phyloP scores from a whole-genome alignment of 2,888 invertebrate species.

The Synanthedon myopaeformis region DNA sequence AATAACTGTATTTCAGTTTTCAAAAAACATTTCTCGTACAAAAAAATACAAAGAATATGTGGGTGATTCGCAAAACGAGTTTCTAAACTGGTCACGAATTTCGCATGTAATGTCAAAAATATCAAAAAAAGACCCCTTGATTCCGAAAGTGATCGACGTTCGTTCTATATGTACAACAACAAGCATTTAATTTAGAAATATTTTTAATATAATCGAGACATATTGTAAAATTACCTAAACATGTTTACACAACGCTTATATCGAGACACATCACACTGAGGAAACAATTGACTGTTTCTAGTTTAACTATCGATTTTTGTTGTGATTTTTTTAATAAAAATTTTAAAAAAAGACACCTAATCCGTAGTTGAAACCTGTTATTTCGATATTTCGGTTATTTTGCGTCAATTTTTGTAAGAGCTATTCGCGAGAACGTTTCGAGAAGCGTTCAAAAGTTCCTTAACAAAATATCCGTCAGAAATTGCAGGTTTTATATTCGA shows the following conservation, averaged over 20 bases:
- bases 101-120: too few species aligned
- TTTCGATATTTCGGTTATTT: too few species aligned
- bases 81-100: too few species aligned
- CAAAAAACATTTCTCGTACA: too few species aligned
- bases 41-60: too few species aligned
- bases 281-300: conserved; percentile 24
- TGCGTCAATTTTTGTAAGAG: too few species aligned
- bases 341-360: conserved; percentile 7
- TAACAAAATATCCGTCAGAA: too few species aligned
- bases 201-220: conserved; percentile 51
- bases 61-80: too few species aligned
- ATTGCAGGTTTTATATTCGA: not conserved
- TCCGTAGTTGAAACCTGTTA: too few species aligned
- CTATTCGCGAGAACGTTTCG: too few species aligned
- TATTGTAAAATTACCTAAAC: conserved; percentile 26
- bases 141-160: not conserved
- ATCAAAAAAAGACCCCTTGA: not conserved
- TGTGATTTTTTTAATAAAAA: conserved; percentile 18
- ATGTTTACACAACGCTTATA: conserved; percentile 37
- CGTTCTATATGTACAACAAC: conserved; percentile 59
- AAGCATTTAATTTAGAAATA: conserved; percentile 70
- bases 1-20: too few species aligned
- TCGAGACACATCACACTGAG: conserved; percentile 56
- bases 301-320: conserved; percentile 27
- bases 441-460: too few species aligned